Evolutionary conservation across 2,113 vertebrate species (phyloP).

Genomic region (Piaya cayana): DNA sequence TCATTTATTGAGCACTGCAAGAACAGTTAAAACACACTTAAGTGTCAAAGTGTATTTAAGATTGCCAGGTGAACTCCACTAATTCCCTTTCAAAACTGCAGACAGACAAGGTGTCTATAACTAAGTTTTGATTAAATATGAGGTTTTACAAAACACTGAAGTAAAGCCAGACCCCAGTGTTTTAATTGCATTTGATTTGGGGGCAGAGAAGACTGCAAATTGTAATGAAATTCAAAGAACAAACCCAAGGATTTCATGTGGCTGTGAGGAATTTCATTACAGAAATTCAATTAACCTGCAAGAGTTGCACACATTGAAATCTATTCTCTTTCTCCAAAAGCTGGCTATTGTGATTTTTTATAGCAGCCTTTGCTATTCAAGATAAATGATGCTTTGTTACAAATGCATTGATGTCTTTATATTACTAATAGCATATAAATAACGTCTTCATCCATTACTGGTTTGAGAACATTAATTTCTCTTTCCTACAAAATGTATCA

Average conservation of each 20-base stretch:
- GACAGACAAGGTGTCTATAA: background rate
- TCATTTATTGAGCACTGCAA: background rate
- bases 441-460: background rate
- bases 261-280: constrained; percentile 31
- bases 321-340: background rate
- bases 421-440: background rate
- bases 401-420: background rate
- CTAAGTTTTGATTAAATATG: background rate
- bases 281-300: constrained; percentile 36
- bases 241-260: constrained; percentile 26
- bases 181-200: background rate
- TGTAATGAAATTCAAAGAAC: constrained; percentile 42
- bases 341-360: background rate
- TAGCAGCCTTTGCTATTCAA: background rate
- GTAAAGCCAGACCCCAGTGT: background rate
- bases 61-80: background rate
- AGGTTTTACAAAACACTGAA: background rate
- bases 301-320: background rate
- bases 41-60: background rate
- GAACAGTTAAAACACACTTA: background rate
- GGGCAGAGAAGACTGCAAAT: background rate
- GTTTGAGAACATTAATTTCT: background rate
- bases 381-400: background rate
- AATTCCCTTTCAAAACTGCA: background rate
- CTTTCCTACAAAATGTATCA: background rate